Base-by-base conservation (phyloP, 2,888 invertebrate genomes). In the Leucania comma region DNA sequence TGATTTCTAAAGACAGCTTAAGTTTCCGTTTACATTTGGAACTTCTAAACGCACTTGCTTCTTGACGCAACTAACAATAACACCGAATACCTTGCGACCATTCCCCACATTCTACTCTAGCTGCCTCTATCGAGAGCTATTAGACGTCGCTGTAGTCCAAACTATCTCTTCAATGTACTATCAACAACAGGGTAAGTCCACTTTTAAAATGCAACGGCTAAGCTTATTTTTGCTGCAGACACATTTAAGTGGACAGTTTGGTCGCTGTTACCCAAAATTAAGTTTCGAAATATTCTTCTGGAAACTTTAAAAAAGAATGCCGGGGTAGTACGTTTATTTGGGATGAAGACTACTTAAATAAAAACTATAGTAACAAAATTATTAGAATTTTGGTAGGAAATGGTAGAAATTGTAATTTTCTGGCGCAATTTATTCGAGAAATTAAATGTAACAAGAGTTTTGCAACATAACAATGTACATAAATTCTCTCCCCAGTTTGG, bases 121-220 rank as follows among this genome's bases (percentile, higher is more conserved):
- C 68, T 62, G 67, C 46, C 70, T 69, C 72, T 75, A 63, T 80
- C 26, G 78, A 75, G 73, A 67, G 72, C 83, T 77, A 83, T 84
- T 82, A 80, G 64, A 63, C 61, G 46, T 60, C 32, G 26, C 46
- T 35, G 68, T 56, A 75, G 71, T 69, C 22, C 48, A 46, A 81
- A 66, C 77, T 66, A 60, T 53, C 42, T 60, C 48, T 53, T 53
- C 42, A 60, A 57, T 50, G 59, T 62, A 66, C 63, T 26, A 46
- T 59, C 32, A 60, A 51, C 0, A 57, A 54, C 60, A 62, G 50
- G 12, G 8, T 46, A 24, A 32, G 29, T 20, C 53, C 22, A 38
- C 12, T 68, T 75, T 78, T 54, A 78, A 81, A 84, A 69, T 82
- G 80, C 76, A 84, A 57, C n/a, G 60, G 46, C 10, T 24, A 24